These are phyloP conservation scores for Ptilodon capucinus DNA, from an alignment of 2,888 invertebrate species.

Conservation along the genomic window DNA sequence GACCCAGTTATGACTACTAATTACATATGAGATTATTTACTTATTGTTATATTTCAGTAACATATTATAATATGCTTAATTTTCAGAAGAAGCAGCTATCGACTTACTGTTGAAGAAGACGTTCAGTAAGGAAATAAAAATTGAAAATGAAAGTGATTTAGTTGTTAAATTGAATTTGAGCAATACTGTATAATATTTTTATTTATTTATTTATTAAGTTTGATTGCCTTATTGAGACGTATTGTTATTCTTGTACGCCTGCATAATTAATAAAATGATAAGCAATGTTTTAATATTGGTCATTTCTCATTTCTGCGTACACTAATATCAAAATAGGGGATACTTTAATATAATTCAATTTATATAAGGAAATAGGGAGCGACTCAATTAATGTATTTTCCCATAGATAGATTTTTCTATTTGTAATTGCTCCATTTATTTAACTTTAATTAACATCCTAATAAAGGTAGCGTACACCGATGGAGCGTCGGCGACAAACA, in stretches of 20 bases:
- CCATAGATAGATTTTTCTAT: no score
- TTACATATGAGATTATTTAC: no score
- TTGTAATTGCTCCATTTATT: no score
- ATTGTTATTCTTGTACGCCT: conserved; percentile 56
- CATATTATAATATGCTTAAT: conserved; percentile 8
- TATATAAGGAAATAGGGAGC: no score
- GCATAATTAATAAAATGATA: conserved; percentile 26
- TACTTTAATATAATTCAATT: not conserved
- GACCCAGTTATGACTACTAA: no score
- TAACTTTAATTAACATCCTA: no score
- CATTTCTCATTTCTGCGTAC: not conserved
- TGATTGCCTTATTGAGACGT: conserved; percentile 39
- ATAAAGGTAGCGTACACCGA: no score
- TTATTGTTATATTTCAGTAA: no score
- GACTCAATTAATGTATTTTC: no score
- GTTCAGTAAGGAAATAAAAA: conserved; percentile 79
- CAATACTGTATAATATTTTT: conserved; percentile 51
- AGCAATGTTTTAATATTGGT: conserved; percentile 17
- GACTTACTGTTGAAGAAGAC: conserved; percentile 82
- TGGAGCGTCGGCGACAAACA: no score
- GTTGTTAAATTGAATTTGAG: conserved; percentile 68
- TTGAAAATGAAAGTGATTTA: conserved; percentile 75
- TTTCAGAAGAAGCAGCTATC: conserved; percentile 85
- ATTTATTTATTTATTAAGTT: conserved; percentile 43
- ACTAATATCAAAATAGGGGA: not conserved